Evolutionary conservation across 2,113 vertebrate species (phyloP).

Genomic region (Diglossa brunneiventris): DNA sequence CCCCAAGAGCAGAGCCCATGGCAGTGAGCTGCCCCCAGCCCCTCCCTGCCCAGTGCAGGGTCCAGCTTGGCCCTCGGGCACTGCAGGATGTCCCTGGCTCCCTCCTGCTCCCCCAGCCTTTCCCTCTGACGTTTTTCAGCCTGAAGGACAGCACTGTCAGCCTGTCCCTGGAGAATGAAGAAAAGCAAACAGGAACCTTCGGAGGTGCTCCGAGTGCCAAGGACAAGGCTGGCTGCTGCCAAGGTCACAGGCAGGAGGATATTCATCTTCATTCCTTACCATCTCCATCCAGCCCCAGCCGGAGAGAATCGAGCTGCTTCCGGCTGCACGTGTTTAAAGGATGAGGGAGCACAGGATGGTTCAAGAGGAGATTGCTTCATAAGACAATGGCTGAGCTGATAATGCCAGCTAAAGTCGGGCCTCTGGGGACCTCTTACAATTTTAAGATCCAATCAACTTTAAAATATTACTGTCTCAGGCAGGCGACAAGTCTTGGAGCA

Average conservation of each 20-base stretch:
- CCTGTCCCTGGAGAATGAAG: neutral
- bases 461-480: slow-evolving; percentile 63
- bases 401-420: slow-evolving; percentile 59
- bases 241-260: slow-evolving; percentile 43
- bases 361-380: slow-evolving; percentile 45
- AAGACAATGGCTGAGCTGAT: slow-evolving; percentile 64
- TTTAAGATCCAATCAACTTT: slow-evolving; percentile 74
- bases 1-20: neutral
- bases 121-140: slow-evolving; percentile 20
- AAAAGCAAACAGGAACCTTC: neutral
- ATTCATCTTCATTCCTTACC: slow-evolving; percentile 46
- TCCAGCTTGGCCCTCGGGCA: neutral
- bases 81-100: neutral
- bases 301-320: neutral
- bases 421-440: slow-evolving; percentile 58
- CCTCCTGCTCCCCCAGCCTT: neutral
- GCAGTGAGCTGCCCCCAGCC: neutral
- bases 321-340: neutral
- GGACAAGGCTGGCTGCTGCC: slow-evolving; percentile 42
- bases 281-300: neutral
- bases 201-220: neutral
- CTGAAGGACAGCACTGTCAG: slow-evolving; percentile 69
- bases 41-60: neutral
- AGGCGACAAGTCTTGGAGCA: slow-evolving; percentile 34
- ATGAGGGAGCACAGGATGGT: neutral